Evolutionary conservation across 2,797 vertebrate species (phyloP).

Genomic region (Aphelocoma californica): DNA sequence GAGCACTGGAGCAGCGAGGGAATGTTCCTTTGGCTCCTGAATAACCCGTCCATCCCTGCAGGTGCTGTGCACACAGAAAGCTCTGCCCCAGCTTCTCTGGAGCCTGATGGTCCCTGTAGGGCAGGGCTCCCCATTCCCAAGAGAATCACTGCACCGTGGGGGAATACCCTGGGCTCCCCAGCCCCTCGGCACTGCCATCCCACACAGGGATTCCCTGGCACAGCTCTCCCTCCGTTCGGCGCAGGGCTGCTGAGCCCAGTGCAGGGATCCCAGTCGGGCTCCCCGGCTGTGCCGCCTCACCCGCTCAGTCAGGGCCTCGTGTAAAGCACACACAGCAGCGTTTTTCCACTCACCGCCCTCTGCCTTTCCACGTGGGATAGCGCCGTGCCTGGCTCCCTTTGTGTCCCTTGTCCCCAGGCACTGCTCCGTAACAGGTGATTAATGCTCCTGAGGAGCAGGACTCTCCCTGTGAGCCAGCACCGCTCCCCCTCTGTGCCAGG

Average conservation of each 20-base stretch:
- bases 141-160: accelerated
- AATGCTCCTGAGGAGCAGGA: accelerated
- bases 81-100: background rate
- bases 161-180: background rate
- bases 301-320: background rate
- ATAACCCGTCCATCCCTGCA: background rate
- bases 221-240: background rate
- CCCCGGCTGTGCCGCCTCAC: background rate
- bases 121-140: accelerated
- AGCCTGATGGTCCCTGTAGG: accelerated
- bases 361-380: accelerated
- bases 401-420: accelerated
- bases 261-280: background rate
- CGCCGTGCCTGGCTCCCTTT: background rate
- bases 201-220: background rate
- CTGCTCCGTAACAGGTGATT: accelerated
- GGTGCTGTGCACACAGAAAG: background rate
- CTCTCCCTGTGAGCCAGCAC: background rate
- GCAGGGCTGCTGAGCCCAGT: background rate
- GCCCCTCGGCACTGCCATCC: background rate
- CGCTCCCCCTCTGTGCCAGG: background rate
- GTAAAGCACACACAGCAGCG: background rate
- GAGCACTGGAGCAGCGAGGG: background rate
- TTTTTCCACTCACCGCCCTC: background rate
- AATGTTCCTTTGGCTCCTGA: background rate